Base-by-base conservation (phyloP, 2,797 vertebrate species). In the Myotis myotis region DNA sequence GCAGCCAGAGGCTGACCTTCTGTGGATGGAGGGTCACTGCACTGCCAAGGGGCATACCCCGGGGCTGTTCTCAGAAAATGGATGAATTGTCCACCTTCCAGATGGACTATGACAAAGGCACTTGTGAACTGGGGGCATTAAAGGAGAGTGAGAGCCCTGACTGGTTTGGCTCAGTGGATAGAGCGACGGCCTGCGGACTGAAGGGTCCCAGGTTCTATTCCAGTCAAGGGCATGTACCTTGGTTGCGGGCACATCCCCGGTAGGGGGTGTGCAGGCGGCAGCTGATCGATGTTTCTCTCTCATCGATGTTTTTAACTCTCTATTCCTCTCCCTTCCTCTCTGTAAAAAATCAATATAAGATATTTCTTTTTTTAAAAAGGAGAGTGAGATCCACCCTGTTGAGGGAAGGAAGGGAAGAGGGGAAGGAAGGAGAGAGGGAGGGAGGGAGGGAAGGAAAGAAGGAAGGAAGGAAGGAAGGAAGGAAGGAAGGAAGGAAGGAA, bases 341-440 rank as follows among this genome's bases (percentile, higher is more conserved):
- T 44, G 41, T 44, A 44, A 44, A 44, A 8, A 41, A 44, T 38
- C 38, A 38, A 38, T 44, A 44, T 44, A 44, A 44, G 44, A 44
- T 44, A 44, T 44, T 38, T 38, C 4, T 38, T 38, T 38, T 38
- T 10, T 9, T 44, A 44, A 44, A 44, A 44, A 44, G 33, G n/a
- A 17, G 36, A 60, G 11, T 23, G 41, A 66, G 70, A 68, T 2
- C 4, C 10, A 36, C 3, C 23, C 28, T 44, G 7, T 0, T 28
- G 25, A 64, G 41, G 36, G 33, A 22, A n/a, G 60, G 76, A 8
- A 51, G 3, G n/a, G 0, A 62, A n/a, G 30, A 0, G 53, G 17
- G 41, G 76, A 7, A 38, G 2, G n/a, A 1, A 36, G 33, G n/a
- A 1, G 38, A 8, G n/a, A 57, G 1, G 55, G 4, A 30, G 7